Base-by-base conservation (phyloP, 2,113 vertebrate species). In the Toxotes chatareus region DNA sequence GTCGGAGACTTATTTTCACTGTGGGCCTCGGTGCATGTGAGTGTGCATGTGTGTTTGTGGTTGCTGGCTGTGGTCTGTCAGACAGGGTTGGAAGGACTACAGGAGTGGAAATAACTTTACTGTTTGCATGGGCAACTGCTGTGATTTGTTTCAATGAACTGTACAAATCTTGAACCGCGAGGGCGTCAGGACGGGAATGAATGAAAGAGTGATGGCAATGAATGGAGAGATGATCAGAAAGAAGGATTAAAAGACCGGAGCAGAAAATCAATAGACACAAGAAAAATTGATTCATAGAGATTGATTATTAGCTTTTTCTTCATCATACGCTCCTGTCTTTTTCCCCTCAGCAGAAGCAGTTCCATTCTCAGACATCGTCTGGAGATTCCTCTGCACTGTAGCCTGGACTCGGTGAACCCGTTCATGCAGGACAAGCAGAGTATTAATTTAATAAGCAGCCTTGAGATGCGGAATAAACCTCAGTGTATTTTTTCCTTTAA, bases 371-470 rank as follows among this genome's bases (percentile, higher is more conserved):
- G 65, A 71, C 62, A 55, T 3, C 13, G 60, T 77, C 31, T 60
- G 44, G 38, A 75, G 71, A 53, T 42, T 80, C 23, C 53, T 49
- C 44, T 40, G 61, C 46, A 19, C 64, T 36, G 31, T 14, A 44
- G 63, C 49, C 42, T 86, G 79, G 70, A 91, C 89, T 88, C 82
- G 51, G 32, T 90, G 85, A 91, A 88, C 87, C 34, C 53, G 6
- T 76, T 72, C 85, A 85, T 76, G 66, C 83, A 82, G 80, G 79
- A 89, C 77, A 72, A 85, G 86, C 74, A 83, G 53, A 73, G 69
- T 65, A 82, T 84, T 88, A 85, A 92, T 91, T 89, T 84, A 91
- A 94, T 90, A 84, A 83, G 88, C 79, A 89, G 86, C 67, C 80
- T 90, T 76, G 57, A 49, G 44, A 66, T 66, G 36, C 55, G 82